phyloP scores from a whole-genome alignment of 2,797 vertebrate species.

The Peromyscus attwateri region DNA sequence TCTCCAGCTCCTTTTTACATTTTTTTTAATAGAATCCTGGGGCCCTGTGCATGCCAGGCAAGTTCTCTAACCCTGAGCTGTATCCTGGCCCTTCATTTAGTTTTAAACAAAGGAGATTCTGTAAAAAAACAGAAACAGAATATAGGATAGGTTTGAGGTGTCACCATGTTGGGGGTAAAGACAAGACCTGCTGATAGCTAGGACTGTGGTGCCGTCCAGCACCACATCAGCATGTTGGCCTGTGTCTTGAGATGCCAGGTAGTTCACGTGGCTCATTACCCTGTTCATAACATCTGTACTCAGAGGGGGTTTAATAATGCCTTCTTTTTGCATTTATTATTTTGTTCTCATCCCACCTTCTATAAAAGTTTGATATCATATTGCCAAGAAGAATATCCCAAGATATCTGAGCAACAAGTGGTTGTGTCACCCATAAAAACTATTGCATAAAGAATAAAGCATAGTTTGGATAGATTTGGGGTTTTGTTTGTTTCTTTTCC shows the following conservation, averaged over 20 bases:
- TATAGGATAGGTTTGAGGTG: not conserved
- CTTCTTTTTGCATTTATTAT: no score
- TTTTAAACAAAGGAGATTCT: not conserved
- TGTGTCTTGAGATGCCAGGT: fast-evolving
- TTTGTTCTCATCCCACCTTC: no score
- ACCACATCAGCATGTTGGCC: fast-evolving
- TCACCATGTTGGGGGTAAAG: fast-evolving
- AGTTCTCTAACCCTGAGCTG: not conserved
- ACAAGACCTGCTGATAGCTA: fast-evolving
- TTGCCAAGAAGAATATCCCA: fast-evolving
- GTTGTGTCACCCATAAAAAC: fast-evolving
- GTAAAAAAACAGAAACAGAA: not conserved
- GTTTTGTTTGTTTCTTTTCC: not conserved
- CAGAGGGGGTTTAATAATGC: fast-evolving
- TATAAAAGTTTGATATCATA: fast-evolving
- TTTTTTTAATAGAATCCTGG: not conserved
- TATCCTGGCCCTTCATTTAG: not conserved
- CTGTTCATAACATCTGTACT: not conserved
- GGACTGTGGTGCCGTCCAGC: fast-evolving
- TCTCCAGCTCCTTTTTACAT: not conserved
- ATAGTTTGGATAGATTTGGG: fast-evolving
- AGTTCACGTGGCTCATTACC: fast-evolving
- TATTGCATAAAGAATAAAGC: not conserved
- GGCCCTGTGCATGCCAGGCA: no score
- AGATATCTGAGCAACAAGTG: fast-evolving